phyloP scores from a whole-genome alignment of 1,140 invertebrate genomes.

The Hydropsyche tenuis region DNA sequence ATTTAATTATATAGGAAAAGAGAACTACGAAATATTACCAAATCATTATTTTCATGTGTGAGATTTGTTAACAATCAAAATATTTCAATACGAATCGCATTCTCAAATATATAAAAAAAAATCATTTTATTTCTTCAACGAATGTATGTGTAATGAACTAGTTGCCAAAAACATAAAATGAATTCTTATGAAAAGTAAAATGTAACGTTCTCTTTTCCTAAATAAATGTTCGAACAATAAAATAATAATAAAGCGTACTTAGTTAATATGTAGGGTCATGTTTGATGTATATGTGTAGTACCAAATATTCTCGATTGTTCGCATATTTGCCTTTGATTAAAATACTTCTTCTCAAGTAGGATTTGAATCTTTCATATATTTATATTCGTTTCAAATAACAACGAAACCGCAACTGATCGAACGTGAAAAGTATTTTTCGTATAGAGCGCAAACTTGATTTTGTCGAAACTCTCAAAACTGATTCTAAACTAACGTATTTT shows the following conservation, averaged over 20 bases:
- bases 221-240: slow-evolving; percentile 31
- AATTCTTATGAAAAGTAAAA: slow-evolving; percentile 22
- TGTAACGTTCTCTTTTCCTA: slow-evolving; percentile 12
- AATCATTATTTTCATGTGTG: neutral
- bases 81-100: no score
- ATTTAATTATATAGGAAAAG: slow-evolving; percentile 7
- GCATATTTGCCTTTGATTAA: slow-evolving; percentile 14
- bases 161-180: slow-evolving; percentile 1
- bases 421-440: no score
- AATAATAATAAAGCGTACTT: slow-evolving; percentile 27
- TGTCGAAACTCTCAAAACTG: no score
- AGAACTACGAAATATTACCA: neutral
- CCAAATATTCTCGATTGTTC: slow-evolving; percentile 19
- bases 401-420: no score
- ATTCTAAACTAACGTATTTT: no score
- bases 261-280: slow-evolving; percentile 25
- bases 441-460: no score
- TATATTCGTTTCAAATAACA: neutral
- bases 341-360: neutral
- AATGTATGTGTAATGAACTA: neutral
- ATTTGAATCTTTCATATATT: slow-evolving; percentile 9
- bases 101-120: neutral
- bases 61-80: no score
- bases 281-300: slow-evolving; percentile 34
- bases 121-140: neutral